Evolutionary conservation across 2,113 vertebrate genomes (phyloP).

Genomic region (Cynoglossus semilaevis): DNA sequence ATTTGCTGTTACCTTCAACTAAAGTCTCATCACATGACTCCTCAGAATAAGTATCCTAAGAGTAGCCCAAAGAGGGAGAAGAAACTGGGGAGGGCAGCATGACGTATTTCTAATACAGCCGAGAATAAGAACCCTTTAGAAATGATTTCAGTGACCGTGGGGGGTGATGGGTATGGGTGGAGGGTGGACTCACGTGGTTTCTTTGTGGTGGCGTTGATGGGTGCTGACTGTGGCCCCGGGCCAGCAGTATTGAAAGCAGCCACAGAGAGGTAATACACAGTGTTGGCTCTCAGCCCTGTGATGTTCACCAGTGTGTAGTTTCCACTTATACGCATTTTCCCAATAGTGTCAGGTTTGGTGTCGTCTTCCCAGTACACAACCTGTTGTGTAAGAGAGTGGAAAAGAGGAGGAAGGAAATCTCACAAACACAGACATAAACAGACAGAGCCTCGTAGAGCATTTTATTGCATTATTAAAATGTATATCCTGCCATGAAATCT

Average conservation of each 20-base stretch:
- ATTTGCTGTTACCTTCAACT: no score
- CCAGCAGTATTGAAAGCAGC: slow-evolving; percentile 91
- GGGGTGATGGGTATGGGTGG: not conserved
- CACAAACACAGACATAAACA: not conserved
- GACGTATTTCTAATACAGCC: not conserved
- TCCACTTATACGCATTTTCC: slow-evolving; percentile 83
- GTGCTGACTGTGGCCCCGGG: slow-evolving; percentile 83
- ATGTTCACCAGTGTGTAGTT: slow-evolving; percentile 85
- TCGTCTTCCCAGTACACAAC: slow-evolving; percentile 90
- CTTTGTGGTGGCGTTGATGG: slow-evolving; percentile 90
- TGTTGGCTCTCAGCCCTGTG: slow-evolving; percentile 82
- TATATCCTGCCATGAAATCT: slow-evolving; percentile 30
- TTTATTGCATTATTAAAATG: slow-evolving; percentile 30
- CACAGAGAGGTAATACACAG: slow-evolving; percentile 84
- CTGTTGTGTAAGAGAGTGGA: slow-evolving; percentile 59
- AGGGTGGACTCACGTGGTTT: slow-evolving; percentile 85
- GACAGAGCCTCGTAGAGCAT: slow-evolving; percentile 8
- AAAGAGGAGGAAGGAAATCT: not conserved
- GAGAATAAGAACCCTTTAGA: slow-evolving; percentile 15
- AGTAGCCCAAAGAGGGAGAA: slow-evolving; percentile 10
- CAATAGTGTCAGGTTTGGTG: slow-evolving; percentile 85
- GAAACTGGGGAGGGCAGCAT: slow-evolving; percentile 10
- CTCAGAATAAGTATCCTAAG: slow-evolving; percentile 19
- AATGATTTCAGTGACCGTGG: not conserved
- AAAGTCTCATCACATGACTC: slow-evolving; percentile 18